These are phyloP conservation scores for Okapia johnstoni DNA, from an alignment of 2,113 vertebrate genomes.

Conservation along the genomic window DNA sequence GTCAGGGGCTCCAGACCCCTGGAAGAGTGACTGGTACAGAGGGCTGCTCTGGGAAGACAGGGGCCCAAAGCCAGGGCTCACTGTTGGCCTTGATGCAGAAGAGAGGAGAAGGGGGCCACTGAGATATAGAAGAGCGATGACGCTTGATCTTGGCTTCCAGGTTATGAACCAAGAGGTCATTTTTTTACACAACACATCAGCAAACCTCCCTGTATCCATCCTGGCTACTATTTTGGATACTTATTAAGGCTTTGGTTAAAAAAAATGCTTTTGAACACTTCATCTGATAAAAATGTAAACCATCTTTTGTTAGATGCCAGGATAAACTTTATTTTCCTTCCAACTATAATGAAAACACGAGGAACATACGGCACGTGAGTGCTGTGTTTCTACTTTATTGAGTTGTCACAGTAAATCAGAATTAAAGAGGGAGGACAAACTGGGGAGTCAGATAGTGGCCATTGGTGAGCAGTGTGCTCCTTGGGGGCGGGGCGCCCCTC, in stretches of 20 bases:
- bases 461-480: background rate
- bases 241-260: conserved; percentile 7
- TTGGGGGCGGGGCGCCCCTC: background rate
- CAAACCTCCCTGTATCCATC: background rate
- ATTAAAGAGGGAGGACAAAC: background rate
- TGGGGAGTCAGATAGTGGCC: background rate
- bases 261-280: conserved; percentile 57
- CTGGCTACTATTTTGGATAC: background rate
- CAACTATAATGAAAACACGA: conserved; percentile 6
- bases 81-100: background rate
- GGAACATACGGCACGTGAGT: conserved; percentile 29
- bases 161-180: background rate
- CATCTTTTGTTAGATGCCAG: conserved; percentile 25
- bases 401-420: conserved; percentile 20
- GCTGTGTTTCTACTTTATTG: conserved; percentile 56
- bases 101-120: no score
- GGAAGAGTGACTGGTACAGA: background rate
- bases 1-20: background rate
- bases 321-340: conserved; percentile 36
- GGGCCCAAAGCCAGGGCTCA: background rate
- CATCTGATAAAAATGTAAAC: conserved; percentile 43
- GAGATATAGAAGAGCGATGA: background rate
- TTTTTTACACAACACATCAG: background rate
- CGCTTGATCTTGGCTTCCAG: background rate
- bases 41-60: background rate